Conservation (phyloP, 37 sponge, comb jelly and placozoan species). For the Chondrosia reniformis region DNA sequence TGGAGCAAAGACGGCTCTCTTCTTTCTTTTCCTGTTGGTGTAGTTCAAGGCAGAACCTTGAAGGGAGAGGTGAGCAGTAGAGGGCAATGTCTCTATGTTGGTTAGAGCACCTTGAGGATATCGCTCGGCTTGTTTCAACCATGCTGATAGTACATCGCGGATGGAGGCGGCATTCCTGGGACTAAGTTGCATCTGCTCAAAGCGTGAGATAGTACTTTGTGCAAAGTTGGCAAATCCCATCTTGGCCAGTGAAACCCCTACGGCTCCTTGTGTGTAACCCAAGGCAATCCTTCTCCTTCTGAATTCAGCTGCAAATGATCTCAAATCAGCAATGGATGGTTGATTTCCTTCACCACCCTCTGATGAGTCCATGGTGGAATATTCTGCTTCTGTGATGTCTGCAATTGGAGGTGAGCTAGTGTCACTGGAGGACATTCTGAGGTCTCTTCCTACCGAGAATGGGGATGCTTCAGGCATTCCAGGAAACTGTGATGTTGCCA, state of each 20-base stretch:
- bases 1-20: slow-evolving; percentile 73
- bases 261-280: slow-evolving; percentile 81
- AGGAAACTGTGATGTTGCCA: not conserved
- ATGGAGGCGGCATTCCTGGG: slow-evolving; percentile 81
- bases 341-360: not conserved
- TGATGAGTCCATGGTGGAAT: not conserved
- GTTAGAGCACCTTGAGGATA: slow-evolving; percentile 15
- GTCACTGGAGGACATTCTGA: not conserved
- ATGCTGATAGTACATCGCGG: slow-evolving; percentile 54
- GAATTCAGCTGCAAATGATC: slow-evolving; percentile 78
- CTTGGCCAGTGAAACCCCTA: slow-evolving; percentile 70
- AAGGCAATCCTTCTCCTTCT: slow-evolving; percentile 62
- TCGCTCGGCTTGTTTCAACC: slow-evolving; percentile 62
- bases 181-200: slow-evolving; percentile 85
- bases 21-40: slow-evolving; percentile 72
- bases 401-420: not conserved
- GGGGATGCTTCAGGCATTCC: not conserved
- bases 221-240: slow-evolving; percentile 85
- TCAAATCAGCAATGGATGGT: slow-evolving; percentile 40
- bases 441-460: not conserved
- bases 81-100: slow-evolving; percentile 20
- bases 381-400: not conserved
- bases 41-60: not conserved
- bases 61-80: slow-evolving; percentile 10
- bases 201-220: slow-evolving; percentile 82